Percentiles rank a stretch among this genome's conserved stretches.
These are phyloP conservation scores for Drosophila quadrilineata DNA, from an alignment of 1,140 invertebrate species.

Conservation along the genomic window DNA sequence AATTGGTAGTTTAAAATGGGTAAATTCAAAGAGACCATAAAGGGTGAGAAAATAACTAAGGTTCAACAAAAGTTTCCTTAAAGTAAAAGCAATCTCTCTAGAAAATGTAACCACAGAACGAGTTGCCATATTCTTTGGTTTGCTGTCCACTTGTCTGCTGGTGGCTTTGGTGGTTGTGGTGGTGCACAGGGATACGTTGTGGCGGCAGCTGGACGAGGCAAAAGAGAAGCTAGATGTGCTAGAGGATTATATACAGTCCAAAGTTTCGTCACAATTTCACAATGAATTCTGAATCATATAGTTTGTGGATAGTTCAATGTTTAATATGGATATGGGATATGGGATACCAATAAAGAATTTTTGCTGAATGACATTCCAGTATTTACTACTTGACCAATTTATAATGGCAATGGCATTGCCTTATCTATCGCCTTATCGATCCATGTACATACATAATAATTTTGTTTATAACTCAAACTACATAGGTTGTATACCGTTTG, in stretches of 20 bases:
- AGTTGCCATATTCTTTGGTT: slow-evolving; percentile 66
- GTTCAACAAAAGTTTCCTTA: not conserved
- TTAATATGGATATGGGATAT: not conserved
- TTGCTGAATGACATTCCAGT: too few species aligned
- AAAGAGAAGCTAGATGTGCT: slow-evolving; percentile 64
- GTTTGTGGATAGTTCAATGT: not conserved
- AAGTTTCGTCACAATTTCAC: slow-evolving; percentile 1
- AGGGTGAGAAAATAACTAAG: slow-evolving; percentile 41
- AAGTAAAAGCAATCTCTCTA: slow-evolving; percentile 9
- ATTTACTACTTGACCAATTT: slow-evolving; percentile 28
- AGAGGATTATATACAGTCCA: slow-evolving; percentile 59
- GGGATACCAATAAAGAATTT: not conserved
- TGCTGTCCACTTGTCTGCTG: slow-evolving; percentile 49
- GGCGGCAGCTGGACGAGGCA: slow-evolving; percentile 48
- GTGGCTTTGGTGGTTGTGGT: slow-evolving; percentile 55
- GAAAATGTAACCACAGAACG: slow-evolving; percentile 51
- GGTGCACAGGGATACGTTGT: slow-evolving; percentile 57
- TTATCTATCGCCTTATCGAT: too few species aligned
- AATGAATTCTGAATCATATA: not conserved
- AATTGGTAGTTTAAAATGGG: slow-evolving; percentile 34
- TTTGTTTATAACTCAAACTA: slow-evolving; percentile 43
- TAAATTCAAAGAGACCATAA: slow-evolving; percentile 26
- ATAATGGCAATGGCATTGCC: too few species aligned
- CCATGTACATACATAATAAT: not conserved
- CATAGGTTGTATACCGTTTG: slow-evolving; percentile 84